Base-by-base conservation (phyloP, 2,113 vertebrate genomes). In the Coptodon rendalli region DNA sequence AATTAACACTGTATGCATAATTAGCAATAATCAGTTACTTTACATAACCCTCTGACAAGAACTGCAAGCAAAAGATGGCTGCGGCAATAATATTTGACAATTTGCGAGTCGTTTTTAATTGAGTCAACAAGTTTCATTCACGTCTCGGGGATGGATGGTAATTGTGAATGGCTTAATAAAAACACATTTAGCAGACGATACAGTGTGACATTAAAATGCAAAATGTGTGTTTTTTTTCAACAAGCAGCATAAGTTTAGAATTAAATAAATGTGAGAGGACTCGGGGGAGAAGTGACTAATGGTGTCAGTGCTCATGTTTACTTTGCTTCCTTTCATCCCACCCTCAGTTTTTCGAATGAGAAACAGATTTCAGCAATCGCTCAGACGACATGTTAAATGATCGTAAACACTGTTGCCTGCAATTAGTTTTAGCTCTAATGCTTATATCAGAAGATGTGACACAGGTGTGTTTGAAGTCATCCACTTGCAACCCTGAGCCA, bases 71-170 rank as follows among this genome's bases (percentile, higher is more conserved):
- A 91, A 92, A 88, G 88, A 86, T 91, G 88, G 68, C 81, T 83
- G 80, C 83, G 57, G 83, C 84, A 94, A 96, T 94, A 95, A 93
- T 34, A 86, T 89, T 85, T 90, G 24, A 86, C 88, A 89, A 94
- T 93, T 92, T 93, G 66, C 81, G 24, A 86, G 45, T 31, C 4
- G 9, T 86, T 86, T 89, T 93, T 92, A 95, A 94, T 95, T 92
- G 93, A 93, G 84, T 92, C 82, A 84, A 79, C 56, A 76, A 24
- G 73, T 86, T 91, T 94, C 91, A 94, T 94, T 95, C 91, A 95
- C 85, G 83, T 91, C 91, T 90, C 79, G 45, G 85, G 82, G 82
- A 92, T 86, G 29, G 83, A 40, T 36, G 86, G 7, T 91, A 94
- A 95, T 87, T 92, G 80, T 94, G 86, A 93, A 94, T 93, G 90